A percentile compares a stretch with the other conserved stretches of the same genome.
These are phyloP conservation scores for Lepilemur septentrionalis DNA, from an alignment of 2,797 vertebrate species.

Conservation along the genomic window DNA sequence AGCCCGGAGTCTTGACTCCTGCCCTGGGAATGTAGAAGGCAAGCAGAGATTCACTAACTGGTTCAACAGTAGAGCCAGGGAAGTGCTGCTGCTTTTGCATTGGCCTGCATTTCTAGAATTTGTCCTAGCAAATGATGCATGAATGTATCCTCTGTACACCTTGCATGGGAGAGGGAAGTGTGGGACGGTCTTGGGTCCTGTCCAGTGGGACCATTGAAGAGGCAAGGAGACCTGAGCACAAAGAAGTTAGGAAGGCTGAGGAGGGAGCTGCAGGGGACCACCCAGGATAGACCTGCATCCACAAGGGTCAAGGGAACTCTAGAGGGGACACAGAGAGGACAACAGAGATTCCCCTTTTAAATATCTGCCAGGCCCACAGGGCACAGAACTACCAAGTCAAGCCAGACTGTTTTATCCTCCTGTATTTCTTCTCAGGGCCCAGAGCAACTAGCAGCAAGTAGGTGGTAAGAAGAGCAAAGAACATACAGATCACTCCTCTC, in stretches of 20 bases:
- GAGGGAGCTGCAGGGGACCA: background rate
- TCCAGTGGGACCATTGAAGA: conserved; percentile 14
- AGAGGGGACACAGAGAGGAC: too few species aligned
- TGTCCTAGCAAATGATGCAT: background rate
- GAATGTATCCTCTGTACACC: background rate
- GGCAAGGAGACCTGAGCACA: background rate
- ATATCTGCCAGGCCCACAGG: background rate
- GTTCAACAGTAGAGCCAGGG: background rate
- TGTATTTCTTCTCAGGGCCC: background rate
- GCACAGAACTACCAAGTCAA: background rate
- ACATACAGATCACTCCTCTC: background rate
- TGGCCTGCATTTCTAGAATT: background rate
- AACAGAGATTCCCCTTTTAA: background rate
- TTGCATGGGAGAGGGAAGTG: background rate
- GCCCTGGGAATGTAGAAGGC: background rate
- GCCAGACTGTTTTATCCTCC: background rate
- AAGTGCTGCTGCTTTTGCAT: background rate
- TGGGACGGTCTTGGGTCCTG: background rate
- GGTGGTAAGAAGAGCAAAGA: background rate
- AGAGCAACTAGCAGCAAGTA: background rate
- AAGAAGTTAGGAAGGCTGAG: background rate
- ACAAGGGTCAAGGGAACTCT: background rate
- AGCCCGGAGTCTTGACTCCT: background rate
- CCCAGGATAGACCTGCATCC: background rate
- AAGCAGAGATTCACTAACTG: background rate